Evolutionary conservation across 2,113 vertebrate genomes (phyloP).

Genomic region (Barnardius zonarius): DNA sequence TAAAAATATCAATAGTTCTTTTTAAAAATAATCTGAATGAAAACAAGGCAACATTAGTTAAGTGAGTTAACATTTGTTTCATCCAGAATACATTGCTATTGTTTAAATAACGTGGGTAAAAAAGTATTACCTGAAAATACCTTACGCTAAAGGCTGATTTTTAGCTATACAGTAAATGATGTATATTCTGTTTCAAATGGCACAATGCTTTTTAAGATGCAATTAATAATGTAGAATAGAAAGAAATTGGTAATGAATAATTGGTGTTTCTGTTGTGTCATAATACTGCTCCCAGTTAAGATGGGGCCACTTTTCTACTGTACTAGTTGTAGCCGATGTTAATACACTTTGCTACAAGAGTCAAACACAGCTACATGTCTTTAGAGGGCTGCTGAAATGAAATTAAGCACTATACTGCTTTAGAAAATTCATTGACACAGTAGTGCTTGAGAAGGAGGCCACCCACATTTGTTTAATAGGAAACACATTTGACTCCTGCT

Average conservation of each 20-base stretch:
- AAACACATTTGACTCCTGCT: slow-evolving; percentile 4
- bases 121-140: neutral
- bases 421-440: neutral
- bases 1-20: neutral
- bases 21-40: neutral
- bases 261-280: neutral
- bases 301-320: neutral
- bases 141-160: neutral
- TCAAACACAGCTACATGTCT: neutral
- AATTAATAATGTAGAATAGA: neutral
- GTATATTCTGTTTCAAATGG: neutral
- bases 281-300: neutral
- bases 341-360: neutral
- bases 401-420: neutral
- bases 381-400: neutral
- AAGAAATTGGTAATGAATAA: neutral
- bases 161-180: neutral
- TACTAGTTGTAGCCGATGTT: neutral
- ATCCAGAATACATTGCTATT: neutral
- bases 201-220: neutral
- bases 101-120: neutral
- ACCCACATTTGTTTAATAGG: neutral
- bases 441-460: neutral
- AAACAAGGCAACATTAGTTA: neutral
- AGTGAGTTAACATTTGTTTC: neutral